A percentile compares a stretch with the other conserved stretches of the same genome.
Evolutionary conservation across 2,888 invertebrate species (phyloP).

Genomic region (Celastrina argiolus): DNA sequence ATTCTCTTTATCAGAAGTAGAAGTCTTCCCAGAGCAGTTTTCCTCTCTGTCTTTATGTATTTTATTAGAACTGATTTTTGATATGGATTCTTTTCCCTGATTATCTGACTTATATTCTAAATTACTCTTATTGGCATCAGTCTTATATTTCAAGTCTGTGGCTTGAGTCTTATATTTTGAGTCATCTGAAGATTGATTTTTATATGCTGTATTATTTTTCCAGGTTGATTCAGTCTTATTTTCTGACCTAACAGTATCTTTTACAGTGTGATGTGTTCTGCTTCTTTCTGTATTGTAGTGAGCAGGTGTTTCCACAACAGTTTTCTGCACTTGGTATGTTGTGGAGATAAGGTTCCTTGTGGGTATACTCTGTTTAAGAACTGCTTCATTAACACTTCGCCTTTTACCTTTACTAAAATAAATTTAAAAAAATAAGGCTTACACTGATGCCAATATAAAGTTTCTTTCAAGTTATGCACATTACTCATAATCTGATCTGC

Average conservation of each 20-base stretch:
- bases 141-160: not conserved
- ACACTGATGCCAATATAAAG: too few species aligned
- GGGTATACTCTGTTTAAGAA: conserved; percentile 15
- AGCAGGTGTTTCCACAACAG: not conserved
- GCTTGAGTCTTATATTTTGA: not conserved
- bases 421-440: too few species aligned
- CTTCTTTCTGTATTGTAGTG: not conserved
- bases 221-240: not conserved
- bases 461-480: too few species aligned
- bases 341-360: conserved; percentile 34
- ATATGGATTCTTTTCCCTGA: not conserved
- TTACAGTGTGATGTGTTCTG: not conserved
- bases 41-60: not conserved
- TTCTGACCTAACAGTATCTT: not conserved
- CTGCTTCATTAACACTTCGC: conserved; percentile 44
- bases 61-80: not conserved
- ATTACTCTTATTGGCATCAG: not conserved
- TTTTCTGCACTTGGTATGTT: conserved; percentile 34
- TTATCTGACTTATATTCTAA: not conserved
- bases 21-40: not conserved
- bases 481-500: too few species aligned
- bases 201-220: not conserved
- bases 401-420: conserved; percentile 59
- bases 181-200: not conserved
- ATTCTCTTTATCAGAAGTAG: conserved; percentile 17